Evolutionary conservation across 2,888 invertebrate species (phyloP).

Genomic region (Phanerotoma sp.): DNA sequence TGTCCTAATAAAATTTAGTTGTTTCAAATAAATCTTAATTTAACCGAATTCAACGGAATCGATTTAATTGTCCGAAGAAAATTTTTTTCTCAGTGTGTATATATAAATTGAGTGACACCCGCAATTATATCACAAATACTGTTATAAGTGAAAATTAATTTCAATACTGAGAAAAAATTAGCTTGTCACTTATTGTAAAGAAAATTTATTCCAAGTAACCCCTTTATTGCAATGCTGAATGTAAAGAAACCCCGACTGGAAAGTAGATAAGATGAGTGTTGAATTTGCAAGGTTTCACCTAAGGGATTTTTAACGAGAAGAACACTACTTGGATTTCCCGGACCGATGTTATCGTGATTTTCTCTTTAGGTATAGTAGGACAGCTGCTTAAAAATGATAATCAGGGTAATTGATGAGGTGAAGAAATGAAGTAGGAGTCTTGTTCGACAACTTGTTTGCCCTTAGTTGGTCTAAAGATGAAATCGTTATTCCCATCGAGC

Average conservation of each 20-base stretch:
- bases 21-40: too few relatives aligned
- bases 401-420: slow-evolving; percentile 6
- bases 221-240: background rate
- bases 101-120: too few relatives aligned
- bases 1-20: too few relatives aligned
- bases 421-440: background rate
- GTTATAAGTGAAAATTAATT: too few relatives aligned
- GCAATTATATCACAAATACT: too few relatives aligned
- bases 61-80: too few relatives aligned
- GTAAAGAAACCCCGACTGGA: background rate
- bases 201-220: too few relatives aligned
- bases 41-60: too few relatives aligned
- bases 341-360: slow-evolving; percentile 4
- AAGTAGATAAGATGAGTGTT: slow-evolving; percentile 3
- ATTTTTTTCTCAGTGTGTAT: too few relatives aligned
- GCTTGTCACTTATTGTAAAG: too few relatives aligned
- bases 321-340: background rate
- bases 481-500: slow-evolving; percentile 24
- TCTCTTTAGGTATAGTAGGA: background rate
- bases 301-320: background rate
- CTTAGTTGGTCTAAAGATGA: slow-evolving; percentile 24
- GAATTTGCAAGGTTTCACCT: slow-evolving; percentile 6
- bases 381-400: background rate
- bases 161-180: too few relatives aligned
- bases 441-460: slow-evolving; percentile 6